Base-by-base conservation (phyloP, 2,797 vertebrate genomes). In the Triplophysa bombifrons region DNA sequence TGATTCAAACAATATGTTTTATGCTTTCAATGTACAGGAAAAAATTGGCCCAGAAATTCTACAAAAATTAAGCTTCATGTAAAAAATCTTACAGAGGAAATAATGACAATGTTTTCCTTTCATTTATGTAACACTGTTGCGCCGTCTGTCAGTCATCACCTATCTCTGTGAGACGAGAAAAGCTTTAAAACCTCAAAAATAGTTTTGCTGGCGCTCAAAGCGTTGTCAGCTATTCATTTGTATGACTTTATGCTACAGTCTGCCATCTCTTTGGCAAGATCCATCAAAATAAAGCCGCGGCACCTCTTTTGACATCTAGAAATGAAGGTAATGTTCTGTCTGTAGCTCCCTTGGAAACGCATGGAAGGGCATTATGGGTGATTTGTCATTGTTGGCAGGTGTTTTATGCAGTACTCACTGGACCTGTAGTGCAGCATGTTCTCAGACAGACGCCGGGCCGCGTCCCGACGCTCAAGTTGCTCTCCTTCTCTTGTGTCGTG, bases 341-440 rank as follows among this genome's bases (percentile, higher is more conserved):
- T 82, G 84, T 78, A 75, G 74, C 70, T 84, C 83, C 67, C 82
- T 72, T 41, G 74, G 76, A 86, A 84, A 84, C 4, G 55, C 80
- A 68, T 80, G 27, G 60, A 84, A 88, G 86, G 87, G 86, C 80
- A 90, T 91, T 90, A 89, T 86, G 88, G 90, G 89, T 89, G 87
- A 93, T 93, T 91, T 88, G 89, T 91, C 91, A 91, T 88, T 64
- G 84, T 80, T 87, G 90, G 82, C 90, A 91, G 90, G 89, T 89
- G 79, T 86, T 92, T 91, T 90, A 86, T 89, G 90, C 90, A 84
- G 87, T 85, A 85, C 82, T 90, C 88, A 85, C 80, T 71, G 81
- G 87, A 85, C 78, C 84, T 71, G 80, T 85, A 85, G 83, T 89
- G 83, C 87, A 88, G 55, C 87, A 86, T 89, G 88, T 84, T 90